phyloP scores from a whole-genome alignment of 2,888 invertebrate species.

The Thymelicus sylvestris region DNA sequence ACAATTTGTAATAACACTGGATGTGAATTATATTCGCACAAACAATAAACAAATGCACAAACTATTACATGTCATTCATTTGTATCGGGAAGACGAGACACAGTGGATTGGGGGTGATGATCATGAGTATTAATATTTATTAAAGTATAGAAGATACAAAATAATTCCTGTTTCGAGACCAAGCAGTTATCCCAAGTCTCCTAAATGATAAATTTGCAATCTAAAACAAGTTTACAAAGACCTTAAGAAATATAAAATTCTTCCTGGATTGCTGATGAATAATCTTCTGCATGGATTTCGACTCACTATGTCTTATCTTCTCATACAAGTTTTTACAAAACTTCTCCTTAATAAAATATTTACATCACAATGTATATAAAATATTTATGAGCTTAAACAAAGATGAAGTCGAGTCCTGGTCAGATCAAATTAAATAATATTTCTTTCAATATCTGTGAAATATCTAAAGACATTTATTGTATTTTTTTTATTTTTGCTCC shows the following conservation, averaged over 20 bases:
- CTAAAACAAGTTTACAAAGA: too few relatives aligned
- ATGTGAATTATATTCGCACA: constrained; percentile 74
- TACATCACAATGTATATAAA: constrained; percentile 51
- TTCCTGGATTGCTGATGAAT: too few relatives aligned
- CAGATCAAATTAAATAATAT: constrained; percentile 15
- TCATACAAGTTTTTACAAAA: constrained; percentile 61
- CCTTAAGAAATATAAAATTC: too few relatives aligned
- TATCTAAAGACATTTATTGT: too few relatives aligned
- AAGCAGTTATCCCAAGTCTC: too few relatives aligned
- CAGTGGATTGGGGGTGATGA: not conserved
- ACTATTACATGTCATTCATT: constrained; percentile 46
- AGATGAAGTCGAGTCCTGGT: constrained; percentile 13
- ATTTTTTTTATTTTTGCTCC: too few relatives aligned
- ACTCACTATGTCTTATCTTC: not conserved
- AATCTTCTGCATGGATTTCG: too few relatives aligned
- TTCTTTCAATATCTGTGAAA: constrained; percentile 1
- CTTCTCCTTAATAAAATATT: constrained; percentile 55
- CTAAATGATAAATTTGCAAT: too few relatives aligned
- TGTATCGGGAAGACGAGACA: constrained; percentile 38
- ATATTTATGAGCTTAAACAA: constrained; percentile 10
- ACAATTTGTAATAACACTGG: constrained; percentile 49
- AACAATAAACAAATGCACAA: constrained; percentile 72
- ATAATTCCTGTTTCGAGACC: too few relatives aligned
- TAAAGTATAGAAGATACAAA: too few relatives aligned
- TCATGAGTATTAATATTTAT: too few relatives aligned